Base-by-base conservation (phyloP, 1,140 invertebrate species). In the Maniola jurtina region DNA sequence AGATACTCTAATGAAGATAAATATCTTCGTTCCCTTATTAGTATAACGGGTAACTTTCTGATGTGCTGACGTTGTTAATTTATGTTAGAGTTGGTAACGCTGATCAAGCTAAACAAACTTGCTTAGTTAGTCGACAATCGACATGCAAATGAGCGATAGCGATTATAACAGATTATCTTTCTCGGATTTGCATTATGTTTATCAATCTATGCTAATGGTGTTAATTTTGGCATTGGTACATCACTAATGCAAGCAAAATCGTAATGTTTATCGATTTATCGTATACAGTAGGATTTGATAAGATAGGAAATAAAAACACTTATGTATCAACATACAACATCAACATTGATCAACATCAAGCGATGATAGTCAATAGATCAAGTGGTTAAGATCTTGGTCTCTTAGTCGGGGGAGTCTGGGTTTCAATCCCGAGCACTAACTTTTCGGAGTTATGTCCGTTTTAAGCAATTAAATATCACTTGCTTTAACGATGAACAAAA, bases 1-100 rank as follows among this genome's bases (percentile, higher is more conserved):
- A 83, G 82, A 84, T 77, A 79, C 81, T 84, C 81, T 90, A 90
- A 90, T 90, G 88, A 90, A 88, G 88, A 90, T 90, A 88, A 88
- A 90, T 90, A 86, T 77, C 67, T 76, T 77, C 86, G 81, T 84
- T 88, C 79, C 83, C 88, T 88, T 88, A 84, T 85, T 83, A 74
- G 75, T 79, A 83, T 86, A 25, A 4, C 25, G 25, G 1, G 25
- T 86, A 86, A 83, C 79, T 77, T 79, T 75, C 66, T 66, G 71
- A 75, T 78, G 73, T 79, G 73, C 72, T 73, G 72, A 79, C 80
- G 80, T 64, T 81, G 77, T 76, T 79, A 79, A 79, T 77, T 79
- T 77, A 62, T 64, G 48, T 52, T 52, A 25, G 48, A 52, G 14
- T 52, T 52, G 58, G n/a, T 25, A 10, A 42, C 45, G 59, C 40